Conservation (phyloP, 2,888 invertebrate genomes). For the Protonemura montana region DNA sequence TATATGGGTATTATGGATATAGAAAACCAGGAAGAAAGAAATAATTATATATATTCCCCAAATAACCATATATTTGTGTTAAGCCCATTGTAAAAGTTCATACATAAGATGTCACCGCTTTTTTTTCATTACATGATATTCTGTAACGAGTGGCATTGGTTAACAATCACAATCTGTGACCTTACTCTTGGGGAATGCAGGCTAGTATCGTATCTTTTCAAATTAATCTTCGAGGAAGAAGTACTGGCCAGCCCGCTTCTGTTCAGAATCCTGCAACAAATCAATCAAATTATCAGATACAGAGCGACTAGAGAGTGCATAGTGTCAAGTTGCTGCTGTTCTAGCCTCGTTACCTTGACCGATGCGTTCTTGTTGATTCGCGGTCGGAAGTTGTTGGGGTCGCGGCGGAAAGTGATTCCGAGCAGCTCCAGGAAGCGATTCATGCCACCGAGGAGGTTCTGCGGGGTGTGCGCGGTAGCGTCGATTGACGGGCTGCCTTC, state of each 20-base stretch:
- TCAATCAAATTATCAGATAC: conserved; percentile 23
- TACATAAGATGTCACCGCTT: neutral
- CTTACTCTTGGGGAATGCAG: neutral
- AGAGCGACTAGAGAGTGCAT: neutral
- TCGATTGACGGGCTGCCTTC: conserved; percentile 92
- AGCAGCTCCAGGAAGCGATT: conserved; percentile 94
- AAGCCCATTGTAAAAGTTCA: neutral
- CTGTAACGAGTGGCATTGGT: neutral
- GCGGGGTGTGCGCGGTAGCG: conserved; percentile 90
- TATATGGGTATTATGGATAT: neutral
- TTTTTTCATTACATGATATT: neutral
- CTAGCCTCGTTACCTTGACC: conserved; percentile 75
- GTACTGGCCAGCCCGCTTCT: conserved; percentile 96
- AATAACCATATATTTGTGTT: neutral
- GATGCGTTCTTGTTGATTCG: conserved; percentile 97
- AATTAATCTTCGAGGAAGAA: conserved; percentile 96
- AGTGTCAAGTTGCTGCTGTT: neutral
- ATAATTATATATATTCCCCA: neutral
- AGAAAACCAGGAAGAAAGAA: neutral
- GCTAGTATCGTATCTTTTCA: neutral
- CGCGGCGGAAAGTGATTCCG: conserved; percentile 97
- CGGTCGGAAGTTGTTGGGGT: conserved; percentile 98
- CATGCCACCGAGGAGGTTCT: conserved; percentile 95
- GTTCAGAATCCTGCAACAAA: conserved; percentile 85
- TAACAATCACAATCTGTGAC: neutral